phyloP scores from a whole-genome alignment of 2,888 invertebrate genomes.

The Pammene fasciana region DNA sequence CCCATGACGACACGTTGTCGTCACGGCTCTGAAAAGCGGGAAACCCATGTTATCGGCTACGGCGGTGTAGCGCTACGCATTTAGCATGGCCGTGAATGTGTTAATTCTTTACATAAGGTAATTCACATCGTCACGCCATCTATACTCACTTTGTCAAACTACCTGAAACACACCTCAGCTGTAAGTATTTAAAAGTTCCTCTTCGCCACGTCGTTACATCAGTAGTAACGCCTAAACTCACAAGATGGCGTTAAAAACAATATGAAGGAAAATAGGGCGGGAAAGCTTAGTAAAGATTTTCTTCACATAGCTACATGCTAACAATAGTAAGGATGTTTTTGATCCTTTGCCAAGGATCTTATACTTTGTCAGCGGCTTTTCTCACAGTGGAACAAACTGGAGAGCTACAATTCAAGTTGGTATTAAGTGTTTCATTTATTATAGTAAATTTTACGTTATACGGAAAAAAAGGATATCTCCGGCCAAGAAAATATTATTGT shows the following conservation, averaged over 20 bases:
- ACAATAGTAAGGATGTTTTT: slow-evolving; percentile 16
- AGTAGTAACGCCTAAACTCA: not conserved
- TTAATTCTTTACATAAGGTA: too few relatives aligned
- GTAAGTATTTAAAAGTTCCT: not conserved
- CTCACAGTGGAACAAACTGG: slow-evolving; percentile 8
- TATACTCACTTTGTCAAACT: slow-evolving; percentile 6
- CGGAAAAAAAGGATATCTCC: too few relatives aligned
- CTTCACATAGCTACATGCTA: not conserved
- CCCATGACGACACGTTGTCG: too few relatives aligned
- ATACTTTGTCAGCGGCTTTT: slow-evolving; percentile 17
- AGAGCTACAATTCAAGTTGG: not conserved
- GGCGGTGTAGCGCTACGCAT: too few relatives aligned
- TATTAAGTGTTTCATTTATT: not conserved
- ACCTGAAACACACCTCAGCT: not conserved
- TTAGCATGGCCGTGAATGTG: too few relatives aligned
- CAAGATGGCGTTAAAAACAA: slow-evolving; percentile 27
- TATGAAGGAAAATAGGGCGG: not conserved
- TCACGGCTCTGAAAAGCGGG: too few relatives aligned
- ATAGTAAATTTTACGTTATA: too few relatives aligned
- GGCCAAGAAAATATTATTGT: too few relatives aligned
- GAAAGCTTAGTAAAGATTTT: slow-evolving; percentile 25
- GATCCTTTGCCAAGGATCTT: slow-evolving; percentile 23
- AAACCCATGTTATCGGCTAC: too few relatives aligned
- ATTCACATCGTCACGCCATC: slow-evolving; percentile 15
- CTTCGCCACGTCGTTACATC: not conserved